phyloP scores from a whole-genome alignment of 2,888 invertebrate species.

The Isoperla grammatica region DNA sequence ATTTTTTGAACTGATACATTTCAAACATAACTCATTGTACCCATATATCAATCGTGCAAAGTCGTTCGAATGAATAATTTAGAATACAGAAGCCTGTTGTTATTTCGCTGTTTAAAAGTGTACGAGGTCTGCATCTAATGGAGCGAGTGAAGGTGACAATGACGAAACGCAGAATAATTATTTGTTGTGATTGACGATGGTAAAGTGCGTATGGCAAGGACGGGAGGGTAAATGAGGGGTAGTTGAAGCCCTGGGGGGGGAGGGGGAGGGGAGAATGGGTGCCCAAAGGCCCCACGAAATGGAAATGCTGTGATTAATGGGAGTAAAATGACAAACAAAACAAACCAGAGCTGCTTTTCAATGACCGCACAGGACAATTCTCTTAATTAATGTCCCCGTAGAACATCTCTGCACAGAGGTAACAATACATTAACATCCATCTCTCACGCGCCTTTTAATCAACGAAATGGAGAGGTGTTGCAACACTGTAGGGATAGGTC shows the following conservation, averaged over 20 bases:
- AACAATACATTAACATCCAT: no score
- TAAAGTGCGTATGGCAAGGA: not conserved
- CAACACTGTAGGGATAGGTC: no score
- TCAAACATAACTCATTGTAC: no score
- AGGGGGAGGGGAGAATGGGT: not conserved
- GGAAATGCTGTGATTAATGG: slow-evolving; percentile 6
- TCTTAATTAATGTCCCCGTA: slow-evolving; percentile 7
- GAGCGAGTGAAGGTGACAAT: no score
- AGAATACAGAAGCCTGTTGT: no score
- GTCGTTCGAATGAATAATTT: no score
- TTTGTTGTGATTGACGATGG: not conserved
- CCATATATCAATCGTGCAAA: no score
- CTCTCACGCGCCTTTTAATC: no score
- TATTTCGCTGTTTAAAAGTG: no score
- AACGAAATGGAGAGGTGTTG: no score
- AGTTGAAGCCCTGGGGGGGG: not conserved
- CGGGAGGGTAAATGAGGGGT: not conserved
- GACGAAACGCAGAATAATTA: not conserved
- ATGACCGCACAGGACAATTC: slow-evolving; percentile 10
- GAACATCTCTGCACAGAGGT: not conserved
- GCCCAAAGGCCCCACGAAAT: not conserved
- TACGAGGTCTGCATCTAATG: no score
- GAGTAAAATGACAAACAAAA: slow-evolving; percentile 9
- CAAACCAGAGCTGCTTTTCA: slow-evolving; percentile 1
- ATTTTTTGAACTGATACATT: no score